phyloP scores from a whole-genome alignment of 2,888 invertebrate species.

The Blastobasis adustella region DNA sequence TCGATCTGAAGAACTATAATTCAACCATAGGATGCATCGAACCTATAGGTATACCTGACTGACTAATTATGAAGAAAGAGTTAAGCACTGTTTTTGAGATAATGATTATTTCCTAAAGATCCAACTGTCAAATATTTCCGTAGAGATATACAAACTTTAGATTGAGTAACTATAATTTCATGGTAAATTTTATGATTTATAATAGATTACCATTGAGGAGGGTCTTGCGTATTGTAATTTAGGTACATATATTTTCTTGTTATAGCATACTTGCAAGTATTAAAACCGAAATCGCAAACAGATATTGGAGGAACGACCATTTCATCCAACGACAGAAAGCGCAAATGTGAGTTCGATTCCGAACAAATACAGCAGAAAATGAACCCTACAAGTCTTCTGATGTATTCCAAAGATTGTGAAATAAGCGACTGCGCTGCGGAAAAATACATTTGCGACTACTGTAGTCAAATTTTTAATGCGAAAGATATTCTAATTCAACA shows the following conservation, averaged over 20 bases:
- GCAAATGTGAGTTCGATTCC: neutral
- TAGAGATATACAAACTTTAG: too few species aligned
- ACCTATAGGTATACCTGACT: constrained; percentile 24
- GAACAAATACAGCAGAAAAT: neutral
- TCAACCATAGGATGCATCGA: constrained; percentile 21
- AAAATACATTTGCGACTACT: neutral
- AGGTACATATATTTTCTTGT: too few species aligned
- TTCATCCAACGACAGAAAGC: neutral
- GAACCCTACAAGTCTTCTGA: neutral
- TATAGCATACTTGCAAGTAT: too few species aligned
- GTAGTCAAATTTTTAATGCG: neutral
- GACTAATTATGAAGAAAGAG: neutral
- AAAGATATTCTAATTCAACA: neutral
- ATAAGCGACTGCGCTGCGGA: neutral
- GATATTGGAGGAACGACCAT: neutral
- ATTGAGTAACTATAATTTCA: too few species aligned
- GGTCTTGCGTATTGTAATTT: too few species aligned
- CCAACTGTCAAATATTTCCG: neutral
- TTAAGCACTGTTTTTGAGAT: neutral
- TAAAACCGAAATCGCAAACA: neutral
- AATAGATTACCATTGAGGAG: too few species aligned
- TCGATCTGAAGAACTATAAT: constrained; percentile 23
- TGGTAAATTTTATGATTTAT: too few species aligned
- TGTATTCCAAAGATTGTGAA: neutral
- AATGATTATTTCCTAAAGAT: neutral